Conservation (phyloP, 1,140 invertebrate species). For the Pygmarrhopalites habei region DNA sequence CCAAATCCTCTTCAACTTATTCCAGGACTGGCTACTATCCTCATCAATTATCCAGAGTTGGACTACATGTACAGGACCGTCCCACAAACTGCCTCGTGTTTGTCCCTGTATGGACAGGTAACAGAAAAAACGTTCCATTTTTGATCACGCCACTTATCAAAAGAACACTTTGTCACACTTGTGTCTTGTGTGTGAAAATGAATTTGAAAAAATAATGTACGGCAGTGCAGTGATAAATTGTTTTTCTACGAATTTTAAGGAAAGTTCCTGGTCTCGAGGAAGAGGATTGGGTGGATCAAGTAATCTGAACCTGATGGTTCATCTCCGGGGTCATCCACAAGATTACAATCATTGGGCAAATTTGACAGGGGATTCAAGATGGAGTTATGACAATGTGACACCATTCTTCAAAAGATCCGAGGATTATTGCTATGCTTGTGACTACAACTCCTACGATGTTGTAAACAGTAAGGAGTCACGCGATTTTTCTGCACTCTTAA, state of each 20-base stretch:
- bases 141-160: too few species aligned
- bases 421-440: conserved; percentile 40
- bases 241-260: conserved; percentile 16
- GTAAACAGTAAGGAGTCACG: conserved; percentile 36
- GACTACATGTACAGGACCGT: conserved; percentile 63
- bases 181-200: too few species aligned
- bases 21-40: conserved; percentile 48
- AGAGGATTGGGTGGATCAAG: conserved; percentile 51
- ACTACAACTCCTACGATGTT: conserved; percentile 29
- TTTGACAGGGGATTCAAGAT: conserved; percentile 28
- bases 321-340: conserved; percentile 42
- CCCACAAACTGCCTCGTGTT: conserved; percentile 51
- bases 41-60: conserved; percentile 55
- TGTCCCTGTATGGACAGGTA: conserved; percentile 36
- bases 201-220: too few species aligned
- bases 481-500: too few species aligned
- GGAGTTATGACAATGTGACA: conserved; percentile 51
- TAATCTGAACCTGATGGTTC: conserved; percentile 53
- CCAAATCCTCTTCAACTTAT: conserved; percentile 44
- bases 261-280: conserved; percentile 47
- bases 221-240: too few species aligned
- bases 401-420: conserved; percentile 51
- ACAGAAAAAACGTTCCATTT: too few species aligned
- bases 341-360: conserved; percentile 42
- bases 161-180: too few species aligned